A percentile compares a stretch with the other conserved stretches of the same genome.
Conservation (phyloP, 2,797 vertebrate genomes). For the Pipistrellus pipistrellus region DNA sequence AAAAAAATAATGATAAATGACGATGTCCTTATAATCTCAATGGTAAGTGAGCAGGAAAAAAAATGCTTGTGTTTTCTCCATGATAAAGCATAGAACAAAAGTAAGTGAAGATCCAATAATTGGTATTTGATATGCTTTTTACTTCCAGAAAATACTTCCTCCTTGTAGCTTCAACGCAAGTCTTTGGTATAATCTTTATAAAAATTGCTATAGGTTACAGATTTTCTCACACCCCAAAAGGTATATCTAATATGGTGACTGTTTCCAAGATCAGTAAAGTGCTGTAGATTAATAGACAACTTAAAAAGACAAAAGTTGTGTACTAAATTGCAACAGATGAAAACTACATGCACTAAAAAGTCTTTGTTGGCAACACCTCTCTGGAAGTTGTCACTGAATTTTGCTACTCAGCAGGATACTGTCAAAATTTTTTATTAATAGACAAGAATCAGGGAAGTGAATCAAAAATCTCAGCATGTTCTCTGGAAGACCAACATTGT, state of each 20-base stretch:
- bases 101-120: not conserved
- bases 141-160: not conserved
- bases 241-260: not conserved
- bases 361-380: constrained; percentile 69
- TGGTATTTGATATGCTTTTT: not conserved
- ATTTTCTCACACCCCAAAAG: not conserved
- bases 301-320: constrained; percentile 55
- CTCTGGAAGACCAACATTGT: constrained; percentile 74
- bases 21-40: not conserved
- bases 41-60: not conserved
- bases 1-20: not conserved
- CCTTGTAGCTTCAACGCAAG: not conserved
- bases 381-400: constrained; percentile 80
- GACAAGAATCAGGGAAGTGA: constrained; percentile 75
- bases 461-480: constrained; percentile 78
- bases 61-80: not conserved
- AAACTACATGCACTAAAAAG: constrained; percentile 63
- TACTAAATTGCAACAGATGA: constrained; percentile 63
- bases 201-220: not conserved
- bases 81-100: not conserved
- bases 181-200: not conserved
- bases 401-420: constrained; percentile 76
- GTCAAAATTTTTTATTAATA: constrained; percentile 81
- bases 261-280: not conserved
- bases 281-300: not conserved